These are phyloP conservation scores for Drosophila persimilis DNA, from an alignment of 1,140 invertebrate species.

Conservation along the genomic window DNA sequence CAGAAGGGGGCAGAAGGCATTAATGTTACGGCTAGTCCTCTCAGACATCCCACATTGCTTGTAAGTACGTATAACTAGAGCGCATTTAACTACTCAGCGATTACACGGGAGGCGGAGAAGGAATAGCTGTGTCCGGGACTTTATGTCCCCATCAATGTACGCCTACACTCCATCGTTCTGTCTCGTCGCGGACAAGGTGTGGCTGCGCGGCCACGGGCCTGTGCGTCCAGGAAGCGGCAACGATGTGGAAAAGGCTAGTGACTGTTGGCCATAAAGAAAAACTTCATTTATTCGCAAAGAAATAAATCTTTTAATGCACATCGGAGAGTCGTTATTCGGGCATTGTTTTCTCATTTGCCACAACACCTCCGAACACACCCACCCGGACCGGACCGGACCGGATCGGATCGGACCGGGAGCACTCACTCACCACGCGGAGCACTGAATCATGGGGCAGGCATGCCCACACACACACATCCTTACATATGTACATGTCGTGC, in stretches of 20 bases:
- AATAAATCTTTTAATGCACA: conserved; percentile 82
- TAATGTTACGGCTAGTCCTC: conserved; percentile 40
- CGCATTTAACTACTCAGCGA: conserved; percentile 67
- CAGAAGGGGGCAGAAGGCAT: conserved; percentile 38
- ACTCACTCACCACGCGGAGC: neutral
- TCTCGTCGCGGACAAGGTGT: conserved; percentile 3
- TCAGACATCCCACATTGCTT: too few relatives aligned
- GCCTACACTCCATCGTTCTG: conserved; percentile 26
- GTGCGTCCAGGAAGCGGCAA: conserved; percentile 13
- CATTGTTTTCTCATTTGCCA: conserved; percentile 80
- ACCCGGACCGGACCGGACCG: neutral
- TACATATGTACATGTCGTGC: conserved; percentile 55
- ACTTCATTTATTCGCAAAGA: conserved; percentile 77
- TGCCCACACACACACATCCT: conserved; percentile 5
- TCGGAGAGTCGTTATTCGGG: conserved; percentile 80
- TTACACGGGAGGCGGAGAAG: conserved; percentile 25
- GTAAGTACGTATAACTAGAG: conserved; percentile 37
- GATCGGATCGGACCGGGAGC: neutral
- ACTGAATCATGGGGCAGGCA: conserved; percentile 3
- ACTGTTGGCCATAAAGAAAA: conserved; percentile 62
- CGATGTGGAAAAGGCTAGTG: conserved; percentile 26
- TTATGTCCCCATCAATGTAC: conserved; percentile 41
- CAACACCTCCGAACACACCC: conserved; percentile 62
- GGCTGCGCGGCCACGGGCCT: neutral
- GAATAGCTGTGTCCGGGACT: conserved; percentile 25